Percentiles rank a stretch among this genome's conserved stretches.
Conservation (phyloP, 2,888 invertebrate species). For the Altica lythri region DNA sequence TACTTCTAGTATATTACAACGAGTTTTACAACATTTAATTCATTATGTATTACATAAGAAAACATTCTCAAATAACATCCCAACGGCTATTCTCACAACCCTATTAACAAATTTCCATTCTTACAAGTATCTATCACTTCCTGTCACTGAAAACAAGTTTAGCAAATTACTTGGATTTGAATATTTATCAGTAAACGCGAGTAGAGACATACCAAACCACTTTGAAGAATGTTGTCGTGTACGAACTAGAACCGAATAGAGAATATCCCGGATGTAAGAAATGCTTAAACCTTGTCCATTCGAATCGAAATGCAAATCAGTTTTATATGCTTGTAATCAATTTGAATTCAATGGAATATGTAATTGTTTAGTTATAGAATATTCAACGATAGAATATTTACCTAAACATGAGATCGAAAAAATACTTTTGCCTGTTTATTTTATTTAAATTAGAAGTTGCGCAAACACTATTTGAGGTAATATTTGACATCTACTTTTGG, state of each 20-base stretch:
- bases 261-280: conserved; percentile 4
- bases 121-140: conserved; percentile 20
- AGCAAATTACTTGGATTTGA: conserved; percentile 26
- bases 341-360: no score
- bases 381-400: no score
- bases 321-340: not conserved
- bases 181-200: conserved; percentile 28
- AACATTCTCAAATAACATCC: not conserved
- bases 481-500: no score
- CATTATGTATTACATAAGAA: no score
- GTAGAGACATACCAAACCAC: conserved; percentile 33
- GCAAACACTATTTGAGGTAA: no score
- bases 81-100: conserved; percentile 10
- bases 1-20: no score
- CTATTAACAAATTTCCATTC: conserved; percentile 19
- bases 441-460: no score
- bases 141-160: conserved; percentile 24
- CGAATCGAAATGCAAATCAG: conserved; percentile 1
- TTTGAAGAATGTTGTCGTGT: conserved; percentile 31
- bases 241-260: not conserved
- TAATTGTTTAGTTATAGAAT: no score
- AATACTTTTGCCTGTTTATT: no score
- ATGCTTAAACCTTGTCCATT: conserved; percentile 1
- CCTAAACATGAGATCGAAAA: no score
- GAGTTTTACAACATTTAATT: no score